phyloP scores from a whole-genome alignment of 1,140 invertebrate genomes.

The Brevipalpus yothersi region DNA sequence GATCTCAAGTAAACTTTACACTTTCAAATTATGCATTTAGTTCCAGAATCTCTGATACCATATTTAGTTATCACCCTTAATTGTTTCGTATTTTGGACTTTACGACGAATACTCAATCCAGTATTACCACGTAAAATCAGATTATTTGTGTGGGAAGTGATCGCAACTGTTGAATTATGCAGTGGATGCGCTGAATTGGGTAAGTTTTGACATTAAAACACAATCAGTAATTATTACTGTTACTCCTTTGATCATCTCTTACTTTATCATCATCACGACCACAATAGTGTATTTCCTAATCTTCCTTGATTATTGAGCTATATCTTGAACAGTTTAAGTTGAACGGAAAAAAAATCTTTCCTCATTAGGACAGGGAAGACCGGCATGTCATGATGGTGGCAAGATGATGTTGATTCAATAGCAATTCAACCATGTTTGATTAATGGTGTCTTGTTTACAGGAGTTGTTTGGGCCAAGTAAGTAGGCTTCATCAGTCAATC shows the following conservation, averaged over 20 bases:
- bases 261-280: too few species aligned
- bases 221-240: neutral
- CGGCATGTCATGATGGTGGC: too few species aligned
- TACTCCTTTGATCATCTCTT: neutral
- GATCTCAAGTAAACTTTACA: too few species aligned
- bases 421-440: neutral
- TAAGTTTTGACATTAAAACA: conserved; percentile 1
- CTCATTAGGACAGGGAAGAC: too few species aligned
- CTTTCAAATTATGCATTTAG: too few species aligned
- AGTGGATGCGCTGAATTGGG: conserved; percentile 14
- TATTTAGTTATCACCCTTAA: conserved; percentile 12
- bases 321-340: too few species aligned
- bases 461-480: conserved; percentile 12
- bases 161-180: conserved; percentile 15
- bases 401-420: neutral
- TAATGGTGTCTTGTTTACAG: conserved; percentile 1
- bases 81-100: conserved; percentile 6
- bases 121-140: conserved; percentile 4
- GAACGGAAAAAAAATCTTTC: too few species aligned
- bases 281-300: too few species aligned
- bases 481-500: too few species aligned
- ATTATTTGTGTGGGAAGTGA: conserved; percentile 11
- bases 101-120: conserved; percentile 4
- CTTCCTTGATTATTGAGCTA: neutral
- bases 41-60: conserved; percentile 4